Evolutionary conservation across 2,113 vertebrate species (phyloP), one percentile per base, ranked within the genome.

Genomic region (Odocoileus hemionus): DNA sequence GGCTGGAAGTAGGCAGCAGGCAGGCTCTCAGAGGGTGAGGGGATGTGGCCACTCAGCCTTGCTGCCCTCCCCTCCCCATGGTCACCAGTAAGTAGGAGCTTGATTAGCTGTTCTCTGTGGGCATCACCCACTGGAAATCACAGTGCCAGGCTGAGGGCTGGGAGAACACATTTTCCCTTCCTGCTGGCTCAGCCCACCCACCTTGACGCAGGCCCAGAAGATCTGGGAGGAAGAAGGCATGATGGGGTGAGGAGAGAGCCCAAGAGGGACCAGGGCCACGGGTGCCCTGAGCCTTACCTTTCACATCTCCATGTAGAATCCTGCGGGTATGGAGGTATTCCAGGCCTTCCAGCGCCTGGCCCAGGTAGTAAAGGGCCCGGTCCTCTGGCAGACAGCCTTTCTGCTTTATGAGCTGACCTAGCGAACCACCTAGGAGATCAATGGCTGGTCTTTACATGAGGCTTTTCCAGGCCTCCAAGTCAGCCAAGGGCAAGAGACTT

Each of bases 221-320:
- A 47, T 33, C 0, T 1, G 47, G 83, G 82, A 74, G 74, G 57
- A 91, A 50, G 39, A 1, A 36, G 61, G 10, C 13, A 83, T 47
- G n/a, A 43, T 55, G 61, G 60, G 67, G 70, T 17, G 14, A 67
- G 33, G 15, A 57, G 89, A 57, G 36, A 76, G 52, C 43, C 61
- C 52, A 9, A n/a, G 25, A 23, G 50, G 33, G 43, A 55, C 36
- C 92, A 91, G 89, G 94, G 82, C 1, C 7, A 0, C 25, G 25
- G 28, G 91, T 79, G 21, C 30, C 26, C 19, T 45, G 84, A 52
- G 92, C 36, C 97, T 82, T 98, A 99, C 99, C 99, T 99, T 99
- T 99, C 85, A 99, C 98, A 60, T 99, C 99, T 52, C 99, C 99
- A 64, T 99, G 99, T 9, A 99, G 99, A 96, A 99, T 98, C 80